Conservation (phyloP, 2,888 invertebrate species). For the Leptinotarsa peninsularis region DNA sequence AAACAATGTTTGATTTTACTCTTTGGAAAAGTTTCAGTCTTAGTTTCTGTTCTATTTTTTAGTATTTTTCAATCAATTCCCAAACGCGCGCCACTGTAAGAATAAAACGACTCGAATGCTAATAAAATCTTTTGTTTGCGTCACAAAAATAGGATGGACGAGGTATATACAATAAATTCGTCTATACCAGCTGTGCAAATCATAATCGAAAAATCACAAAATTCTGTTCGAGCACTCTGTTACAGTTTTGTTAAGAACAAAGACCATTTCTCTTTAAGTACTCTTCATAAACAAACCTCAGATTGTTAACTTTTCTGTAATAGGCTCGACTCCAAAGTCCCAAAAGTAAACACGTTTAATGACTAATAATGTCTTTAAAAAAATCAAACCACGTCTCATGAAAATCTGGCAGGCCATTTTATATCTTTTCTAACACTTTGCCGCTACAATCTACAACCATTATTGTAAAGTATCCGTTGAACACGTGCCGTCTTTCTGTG, state of each 20-base stretch:
- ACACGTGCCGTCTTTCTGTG: constrained; percentile 26
- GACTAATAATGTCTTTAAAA: constrained; percentile 12
- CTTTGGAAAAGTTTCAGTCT: too few relatives aligned
- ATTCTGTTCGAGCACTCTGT: too few relatives aligned
- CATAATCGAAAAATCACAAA: too few relatives aligned
- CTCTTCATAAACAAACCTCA: constrained; percentile 22
- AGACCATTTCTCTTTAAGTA: constrained; percentile 9
- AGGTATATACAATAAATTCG: too few relatives aligned
- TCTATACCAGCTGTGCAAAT: constrained; percentile 9
- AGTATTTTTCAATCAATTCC: too few relatives aligned
- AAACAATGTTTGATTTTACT: too few relatives aligned
- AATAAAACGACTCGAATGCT: too few relatives aligned
- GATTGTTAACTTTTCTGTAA: constrained; percentile 9
- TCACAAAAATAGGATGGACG: too few relatives aligned
- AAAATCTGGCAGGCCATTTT: constrained; percentile 21
- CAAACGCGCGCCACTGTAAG: too few relatives aligned
- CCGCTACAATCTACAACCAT: constrained; percentile 19
- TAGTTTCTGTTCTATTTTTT: too few relatives aligned
- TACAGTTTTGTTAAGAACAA: not conserved
- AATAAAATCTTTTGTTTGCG: too few relatives aligned
- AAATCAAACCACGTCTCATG: constrained; percentile 20
- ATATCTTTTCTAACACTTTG: constrained; percentile 28
- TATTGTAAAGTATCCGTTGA: constrained; percentile 20
- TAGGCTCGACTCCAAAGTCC: not conserved
- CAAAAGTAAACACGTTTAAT: constrained; percentile 23